Evolutionary conservation across 2,113 vertebrate genomes (phyloP).

Genomic region (Junco hyemalis): DNA sequence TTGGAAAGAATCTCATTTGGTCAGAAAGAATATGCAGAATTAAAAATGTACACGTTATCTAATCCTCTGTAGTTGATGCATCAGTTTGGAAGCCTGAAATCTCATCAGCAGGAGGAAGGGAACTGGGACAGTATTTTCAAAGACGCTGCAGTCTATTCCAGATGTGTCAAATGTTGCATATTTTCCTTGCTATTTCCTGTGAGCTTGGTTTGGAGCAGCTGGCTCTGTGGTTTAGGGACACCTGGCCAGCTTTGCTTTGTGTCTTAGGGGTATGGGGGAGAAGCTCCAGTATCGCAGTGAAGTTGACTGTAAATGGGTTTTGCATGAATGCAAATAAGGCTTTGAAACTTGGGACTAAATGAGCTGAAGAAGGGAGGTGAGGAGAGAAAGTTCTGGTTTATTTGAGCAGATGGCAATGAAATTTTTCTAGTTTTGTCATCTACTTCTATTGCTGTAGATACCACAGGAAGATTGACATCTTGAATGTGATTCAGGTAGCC

Average conservation of each 20-base stretch:
- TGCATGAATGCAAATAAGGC: slow-evolving; percentile 2
- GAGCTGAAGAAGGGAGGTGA: neutral
- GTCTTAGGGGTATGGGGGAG: neutral
- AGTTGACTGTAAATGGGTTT: slow-evolving; percentile 45
- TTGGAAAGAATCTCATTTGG: neutral
- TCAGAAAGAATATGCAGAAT: neutral
- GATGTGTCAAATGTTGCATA: slow-evolving; percentile 52
- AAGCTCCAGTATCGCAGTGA: neutral
- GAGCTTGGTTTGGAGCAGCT: slow-evolving; percentile 56
- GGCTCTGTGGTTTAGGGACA: slow-evolving; percentile 50
- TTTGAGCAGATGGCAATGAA: neutral
- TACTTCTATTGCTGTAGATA: neutral
- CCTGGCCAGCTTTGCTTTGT: slow-evolving; percentile 52
- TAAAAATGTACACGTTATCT: slow-evolving; percentile 31
- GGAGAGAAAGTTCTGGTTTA: neutral
- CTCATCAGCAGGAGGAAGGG: slow-evolving; percentile 49
- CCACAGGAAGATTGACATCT: neutral
- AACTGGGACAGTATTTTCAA: slow-evolving; percentile 57
- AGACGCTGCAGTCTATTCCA: slow-evolving; percentile 57
- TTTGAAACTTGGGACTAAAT: slow-evolving; percentile 14
- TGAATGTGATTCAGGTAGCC: neutral
- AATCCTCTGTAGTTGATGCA: slow-evolving; percentile 9
- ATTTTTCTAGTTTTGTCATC: neutral
- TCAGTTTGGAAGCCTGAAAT: slow-evolving; percentile 62
- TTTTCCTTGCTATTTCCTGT: slow-evolving; percentile 69